Base-by-base conservation (phyloP, 2,888 invertebrate species). In the Drosophila pegasa region DNA sequence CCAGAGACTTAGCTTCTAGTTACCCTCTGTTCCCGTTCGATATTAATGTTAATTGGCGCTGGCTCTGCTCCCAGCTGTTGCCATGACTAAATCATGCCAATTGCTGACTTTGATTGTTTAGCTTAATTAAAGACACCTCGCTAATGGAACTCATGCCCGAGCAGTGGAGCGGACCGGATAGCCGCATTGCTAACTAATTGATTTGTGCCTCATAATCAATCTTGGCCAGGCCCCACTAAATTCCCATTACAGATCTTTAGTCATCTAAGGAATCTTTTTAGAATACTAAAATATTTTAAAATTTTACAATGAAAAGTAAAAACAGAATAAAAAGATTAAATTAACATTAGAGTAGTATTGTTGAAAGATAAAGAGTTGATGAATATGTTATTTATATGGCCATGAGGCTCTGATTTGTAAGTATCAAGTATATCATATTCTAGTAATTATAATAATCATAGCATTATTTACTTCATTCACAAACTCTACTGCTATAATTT, bases 51-150 rank as follows among this genome's bases (percentile, higher is more conserved):
- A 88, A 89, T 88, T 87, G 77, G 56, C 52, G 50, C 35, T 47
- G 52, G 38, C 33, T 50, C 37, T 10, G 29, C 48, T 47, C 41
- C 29, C 41, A 58, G 29, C 67, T 69, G 83, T 84, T 87, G 81
- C 84, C 69, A 79, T 75, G 86, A 78, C 80, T 78, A 80, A 78
- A 71, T 68, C 78, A 85, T 78, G 80, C 80, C 81, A 83, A 83
- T 80, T 86, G 82, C 69, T 82, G 57, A 50, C 78, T 76, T 81
- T 82, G 86, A 80, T 82, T 85, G 81, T 78, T 83, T 75, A 72
- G 76, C 83, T 87, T 82, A 89, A 90, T 90, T 90, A 90, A 76
- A 73, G 66, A 57, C 59, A 47, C 29, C 43, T 55, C 80, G 87
- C 86, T 81, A 83, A 88, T 88, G 84, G 80, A 87, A 80, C 81